Base-by-base conservation (phyloP, 1,140 invertebrate genomes). In the Euglossa dilemma region DNA sequence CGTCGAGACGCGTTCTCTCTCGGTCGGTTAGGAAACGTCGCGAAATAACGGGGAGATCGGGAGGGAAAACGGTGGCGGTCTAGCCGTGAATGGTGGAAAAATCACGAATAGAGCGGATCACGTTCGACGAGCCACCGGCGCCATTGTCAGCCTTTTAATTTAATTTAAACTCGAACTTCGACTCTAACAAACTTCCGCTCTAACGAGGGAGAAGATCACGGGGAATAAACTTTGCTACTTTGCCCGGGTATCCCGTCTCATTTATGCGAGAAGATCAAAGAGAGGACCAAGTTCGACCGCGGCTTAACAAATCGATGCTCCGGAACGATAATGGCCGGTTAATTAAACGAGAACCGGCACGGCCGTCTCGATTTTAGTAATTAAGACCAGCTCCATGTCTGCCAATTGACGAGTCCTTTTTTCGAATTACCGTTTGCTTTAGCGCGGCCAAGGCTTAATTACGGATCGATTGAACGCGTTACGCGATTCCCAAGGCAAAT, bases 251-350 rank as follows among this genome's bases (percentile, higher is more conserved):
- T 73, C 59, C 7, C 14, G 59, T 54, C 56, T 64, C 70, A 12
- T 56, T 61, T 52, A 75, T 43, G 23, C n/a, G 36, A 6, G 12
- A 20, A 74, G 79, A 74, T 74, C 59, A 64, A 74, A 74, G 79
- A 64, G 36, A n/a, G 50, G 28, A 7, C 11, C 20, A 66, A 74
- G 47, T 80, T 74, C 18, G 28, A 25, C 45, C 18, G n/a, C 79
- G 43, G 50, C 25, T 79, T 71, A 71, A 79, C 77, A 79, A 71
- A 79, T 81, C 36, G 71, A 66, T 81, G 52, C 79, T 20, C 18
- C 23, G 36, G 2, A 45, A 52, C 70, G 59, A 75, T 66, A 75
- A 81, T 66, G 59, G 18, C 11, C 6, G 59, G 36, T 74, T 80
- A 74, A 80, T 80, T 80, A 73, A 75, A 66, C 79, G 61, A 25